Conservation (phyloP, 2,888 invertebrate genomes). For the Embidobia sp. region DNA sequence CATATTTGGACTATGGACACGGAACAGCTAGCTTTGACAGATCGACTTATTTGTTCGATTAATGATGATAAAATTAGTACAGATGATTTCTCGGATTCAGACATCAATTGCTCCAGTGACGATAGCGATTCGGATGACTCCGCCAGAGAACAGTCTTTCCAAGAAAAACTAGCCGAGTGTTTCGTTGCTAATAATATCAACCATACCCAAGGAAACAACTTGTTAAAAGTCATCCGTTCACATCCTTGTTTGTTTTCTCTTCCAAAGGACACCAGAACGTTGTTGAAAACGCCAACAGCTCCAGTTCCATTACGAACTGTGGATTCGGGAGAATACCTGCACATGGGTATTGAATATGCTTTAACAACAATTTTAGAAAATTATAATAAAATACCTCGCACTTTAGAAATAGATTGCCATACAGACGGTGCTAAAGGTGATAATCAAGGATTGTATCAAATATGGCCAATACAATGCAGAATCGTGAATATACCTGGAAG, state of each 20-base stretch:
- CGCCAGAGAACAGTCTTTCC: background rate
- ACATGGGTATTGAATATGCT: conserved; percentile 41
- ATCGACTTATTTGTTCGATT: no score
- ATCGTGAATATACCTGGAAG: conserved; percentile 41
- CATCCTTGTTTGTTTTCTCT: conserved; percentile 21
- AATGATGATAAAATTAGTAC: no score
- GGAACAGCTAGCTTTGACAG: no score
- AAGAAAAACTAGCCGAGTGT: background rate
- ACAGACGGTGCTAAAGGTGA: conserved; percentile 52
- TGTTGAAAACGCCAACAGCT: conserved; percentile 32
- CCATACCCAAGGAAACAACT: conserved; percentile 4
- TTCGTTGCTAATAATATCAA: background rate
- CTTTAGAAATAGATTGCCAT: conserved; percentile 37
- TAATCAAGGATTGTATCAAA: conserved; percentile 21
- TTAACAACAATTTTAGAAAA: conserved; percentile 19
- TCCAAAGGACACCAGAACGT: conserved; percentile 38
- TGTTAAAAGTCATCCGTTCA: conserved; percentile 1
- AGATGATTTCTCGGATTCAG: no score
- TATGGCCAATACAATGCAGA: conserved; percentile 66
- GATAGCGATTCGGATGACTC: background rate
- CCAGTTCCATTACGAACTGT: conserved; percentile 7
- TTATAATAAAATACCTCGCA: conserved; percentile 11
- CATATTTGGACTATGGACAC: no score
- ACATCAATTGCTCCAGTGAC: no score
- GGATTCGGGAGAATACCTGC: conserved; percentile 42